Percentiles rank a stretch among this genome's conserved stretches.
Conservation (phyloP, 2,113 vertebrate genomes). For the Pseudorhombus dupliciocellatus region DNA sequence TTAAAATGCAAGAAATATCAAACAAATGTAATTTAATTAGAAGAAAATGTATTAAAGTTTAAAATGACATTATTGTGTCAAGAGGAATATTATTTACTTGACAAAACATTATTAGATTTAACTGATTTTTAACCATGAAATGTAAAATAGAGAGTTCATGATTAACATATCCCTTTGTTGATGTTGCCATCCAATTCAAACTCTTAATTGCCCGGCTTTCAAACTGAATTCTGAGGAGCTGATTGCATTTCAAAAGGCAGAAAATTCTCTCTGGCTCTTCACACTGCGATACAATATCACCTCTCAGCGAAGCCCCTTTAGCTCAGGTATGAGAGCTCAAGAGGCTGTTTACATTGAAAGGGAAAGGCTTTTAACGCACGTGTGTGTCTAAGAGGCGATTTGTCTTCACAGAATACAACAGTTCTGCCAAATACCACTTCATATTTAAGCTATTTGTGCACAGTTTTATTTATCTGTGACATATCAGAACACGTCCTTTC, state of each 20-base stretch:
- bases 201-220: slow-evolving; percentile 77
- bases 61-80: slow-evolving; percentile 13
- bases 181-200: slow-evolving; percentile 69
- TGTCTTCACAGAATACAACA: slow-evolving; percentile 73
- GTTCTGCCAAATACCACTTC: slow-evolving; percentile 70
- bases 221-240: slow-evolving; percentile 69
- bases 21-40: slow-evolving; percentile 11
- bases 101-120: slow-evolving; percentile 62
- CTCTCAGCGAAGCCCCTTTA: slow-evolving; percentile 70
- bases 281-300: slow-evolving; percentile 64
- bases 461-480: slow-evolving; percentile 73
- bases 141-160: slow-evolving; percentile 69
- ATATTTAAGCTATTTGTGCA: slow-evolving; percentile 72
- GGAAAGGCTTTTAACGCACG: slow-evolving; percentile 60
- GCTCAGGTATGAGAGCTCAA: slow-evolving; percentile 78
- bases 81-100: slow-evolving; percentile 58
- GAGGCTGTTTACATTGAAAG: slow-evolving; percentile 77
- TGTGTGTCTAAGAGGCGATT: slow-evolving; percentile 64
- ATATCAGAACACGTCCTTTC: slow-evolving; percentile 74
- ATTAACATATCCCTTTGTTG: slow-evolving; percentile 73
- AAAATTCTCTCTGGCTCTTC: slow-evolving; percentile 70
- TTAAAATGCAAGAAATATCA: slow-evolving; percentile 17
- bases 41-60: slow-evolving; percentile 18
- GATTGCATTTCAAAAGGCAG: slow-evolving; percentile 81
- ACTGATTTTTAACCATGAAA: slow-evolving; percentile 71